Base-by-base conservation (phyloP, 2,888 invertebrate species). In the Chydorus sphaericus region DNA sequence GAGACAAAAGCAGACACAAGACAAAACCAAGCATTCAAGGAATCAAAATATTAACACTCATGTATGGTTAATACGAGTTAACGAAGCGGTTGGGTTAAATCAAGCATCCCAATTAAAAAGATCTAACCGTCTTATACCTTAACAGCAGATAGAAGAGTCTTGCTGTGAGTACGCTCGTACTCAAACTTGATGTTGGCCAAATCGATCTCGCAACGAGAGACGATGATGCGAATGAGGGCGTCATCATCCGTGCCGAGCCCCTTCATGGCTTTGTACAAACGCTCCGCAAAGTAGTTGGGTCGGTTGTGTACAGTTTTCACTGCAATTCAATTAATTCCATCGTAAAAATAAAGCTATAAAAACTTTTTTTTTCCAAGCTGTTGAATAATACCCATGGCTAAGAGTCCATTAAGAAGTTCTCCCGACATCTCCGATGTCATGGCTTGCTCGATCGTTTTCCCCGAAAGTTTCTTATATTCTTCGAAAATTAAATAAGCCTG, bases 361-460 rank as follows among this genome's bases (percentile, higher is more conserved):
- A 20, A 6, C 11, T 18, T n/a, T 26, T 10, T 20, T 48, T 5
- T 16, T 18, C 23, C 14, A 11, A 39, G 2, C 20, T n/a, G 16
- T 36, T n/a, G 20, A 20, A 20, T 4, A 70, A 81, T 80, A 44
- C 83, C 82, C 58, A 85, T 79, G 48, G 84, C 81, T 26, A 81
- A 73, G 65, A 83, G 75, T 0, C 82, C 83, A 4, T 80, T 77
- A 62, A 77, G 74, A 38, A 83, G 69, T 60, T 83, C 81, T 0
- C 83, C 84, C 59, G 64, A 64, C 60, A 69, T 62, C 61, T 68
- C 68, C 3, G 77, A 75, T 66, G 79, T 77, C 66, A 84, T 76
- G 53, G 83, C 82, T 65, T 83, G 81, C 68, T 82, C 81, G 62
- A 84, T 78, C 60, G 83, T 82, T 65, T 80, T 78, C 0, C 84